phyloP scores from a whole-genome alignment of 2,797 vertebrate species.

The Monodelphis domestica region DNA sequence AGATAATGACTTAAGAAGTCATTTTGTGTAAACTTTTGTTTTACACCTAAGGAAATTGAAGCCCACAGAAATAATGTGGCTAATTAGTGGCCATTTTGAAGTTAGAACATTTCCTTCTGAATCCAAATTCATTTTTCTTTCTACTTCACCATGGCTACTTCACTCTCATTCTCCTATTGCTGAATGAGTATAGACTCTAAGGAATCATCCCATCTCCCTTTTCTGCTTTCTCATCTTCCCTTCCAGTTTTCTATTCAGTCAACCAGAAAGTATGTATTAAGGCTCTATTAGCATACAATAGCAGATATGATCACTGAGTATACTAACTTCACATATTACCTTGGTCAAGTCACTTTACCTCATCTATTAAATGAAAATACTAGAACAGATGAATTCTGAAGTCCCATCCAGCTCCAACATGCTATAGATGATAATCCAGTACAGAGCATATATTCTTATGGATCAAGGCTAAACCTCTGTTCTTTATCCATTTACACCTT shows the following conservation, averaged over 20 bases:
- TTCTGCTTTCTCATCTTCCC: neutral
- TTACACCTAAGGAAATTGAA: neutral
- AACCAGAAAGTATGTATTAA: constrained; percentile 21
- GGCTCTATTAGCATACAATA: neutral
- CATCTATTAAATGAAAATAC: neutral
- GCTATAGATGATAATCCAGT: neutral
- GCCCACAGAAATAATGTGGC: neutral
- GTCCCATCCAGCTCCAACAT: neutral
- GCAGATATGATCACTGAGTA: neutral
- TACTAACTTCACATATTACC: neutral
- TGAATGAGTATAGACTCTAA: neutral
- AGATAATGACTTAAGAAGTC: neutral
- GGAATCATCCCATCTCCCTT: neutral
- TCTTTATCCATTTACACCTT: neutral
- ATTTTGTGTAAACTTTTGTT: neutral
- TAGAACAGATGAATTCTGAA: neutral
- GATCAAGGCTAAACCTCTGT: neutral
- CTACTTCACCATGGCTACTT: neutral
- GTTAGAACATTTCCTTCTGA: neutral
- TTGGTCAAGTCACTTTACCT: neutral
- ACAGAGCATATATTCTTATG: neutral
- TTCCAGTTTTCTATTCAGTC: neutral
- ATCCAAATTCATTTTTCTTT: neutral
- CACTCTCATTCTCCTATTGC: neutral
- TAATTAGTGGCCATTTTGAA: neutral